Evolutionary conservation across 2,888 invertebrate genomes (phyloP).

Genomic region (Congeria kusceri): DNA sequence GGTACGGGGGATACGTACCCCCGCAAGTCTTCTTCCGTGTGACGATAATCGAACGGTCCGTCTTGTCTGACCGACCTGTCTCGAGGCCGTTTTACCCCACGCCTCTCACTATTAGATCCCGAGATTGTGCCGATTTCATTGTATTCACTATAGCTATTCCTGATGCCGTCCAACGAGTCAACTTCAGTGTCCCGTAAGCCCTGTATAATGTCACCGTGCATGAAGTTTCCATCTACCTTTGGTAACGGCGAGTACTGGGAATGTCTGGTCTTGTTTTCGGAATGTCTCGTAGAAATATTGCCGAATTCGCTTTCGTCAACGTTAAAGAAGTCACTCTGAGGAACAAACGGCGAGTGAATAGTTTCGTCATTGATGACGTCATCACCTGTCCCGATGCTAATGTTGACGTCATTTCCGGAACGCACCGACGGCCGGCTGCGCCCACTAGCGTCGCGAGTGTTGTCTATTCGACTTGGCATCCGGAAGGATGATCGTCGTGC

Average conservation of each 20-base stretch:
- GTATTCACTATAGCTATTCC: not conserved
- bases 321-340: constrained; percentile 34
- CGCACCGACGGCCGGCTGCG: constrained; percentile 3
- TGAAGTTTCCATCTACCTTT: not conserved
- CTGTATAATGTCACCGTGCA: not conserved
- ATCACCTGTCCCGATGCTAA: not conserved
- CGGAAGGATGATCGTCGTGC: constrained; percentile 34
- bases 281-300: constrained; percentile 22
- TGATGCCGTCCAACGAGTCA: not conserved
- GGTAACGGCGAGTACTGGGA: constrained; percentile 27
- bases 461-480: constrained; percentile 10
- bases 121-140: too few species aligned
- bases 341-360: constrained; percentile 14
- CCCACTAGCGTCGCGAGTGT: constrained; percentile 2
- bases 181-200: not conserved
- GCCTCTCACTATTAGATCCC: too few species aligned
- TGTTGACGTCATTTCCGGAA: not conserved
- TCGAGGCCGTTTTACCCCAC: too few species aligned
- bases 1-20: not conserved
- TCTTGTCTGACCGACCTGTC: not conserved
- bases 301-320: constrained; percentile 17
- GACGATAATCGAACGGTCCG: constrained; percentile 1
- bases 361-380: not conserved
- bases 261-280: constrained; percentile 25
- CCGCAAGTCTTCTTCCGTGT: constrained; percentile 4